Percentiles rank a stretch among this genome's conserved stretches.
phyloP scores from a whole-genome alignment of 2,113 vertebrate genomes.

The Vicugna pacos region DNA sequence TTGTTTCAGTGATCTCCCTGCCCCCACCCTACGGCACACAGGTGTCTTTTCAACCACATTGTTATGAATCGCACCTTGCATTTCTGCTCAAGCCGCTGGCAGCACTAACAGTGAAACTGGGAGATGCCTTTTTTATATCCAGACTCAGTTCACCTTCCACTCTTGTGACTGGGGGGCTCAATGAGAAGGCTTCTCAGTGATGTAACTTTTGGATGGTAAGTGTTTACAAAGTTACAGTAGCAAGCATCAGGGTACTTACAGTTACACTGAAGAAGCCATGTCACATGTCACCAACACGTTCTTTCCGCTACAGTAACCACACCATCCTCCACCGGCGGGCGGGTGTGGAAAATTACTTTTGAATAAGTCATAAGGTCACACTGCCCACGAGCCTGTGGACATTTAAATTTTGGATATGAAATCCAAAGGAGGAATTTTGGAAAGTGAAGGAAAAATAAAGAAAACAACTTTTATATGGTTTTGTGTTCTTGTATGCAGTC shows the following conservation, averaged over 20 bases:
- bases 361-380: too few relatives aligned
- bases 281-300: not conserved
- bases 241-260: not conserved
- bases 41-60: not conserved
- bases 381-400: too few relatives aligned
- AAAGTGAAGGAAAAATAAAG: not conserved
- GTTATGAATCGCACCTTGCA: not conserved
- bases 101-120: not conserved
- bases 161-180: too few relatives aligned
- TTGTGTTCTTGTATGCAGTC: not conserved
- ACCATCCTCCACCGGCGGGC: not conserved
- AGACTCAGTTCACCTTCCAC: not conserved
- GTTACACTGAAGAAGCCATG: too few relatives aligned
- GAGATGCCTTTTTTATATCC: not conserved
- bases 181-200: not conserved
- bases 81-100: not conserved
- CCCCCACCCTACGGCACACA: fast-evolving
- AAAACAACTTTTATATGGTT: too few relatives aligned
- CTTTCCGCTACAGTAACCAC: not conserved
- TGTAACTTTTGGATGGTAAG: too few relatives aligned
- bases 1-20: not conserved
- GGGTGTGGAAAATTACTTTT: not conserved
- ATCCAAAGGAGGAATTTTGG: not conserved
- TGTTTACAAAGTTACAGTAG: not conserved
- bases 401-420: not conserved